phyloP scores from a whole-genome alignment of 2,113 vertebrate species.

The Laterallus jamaicensis region DNA sequence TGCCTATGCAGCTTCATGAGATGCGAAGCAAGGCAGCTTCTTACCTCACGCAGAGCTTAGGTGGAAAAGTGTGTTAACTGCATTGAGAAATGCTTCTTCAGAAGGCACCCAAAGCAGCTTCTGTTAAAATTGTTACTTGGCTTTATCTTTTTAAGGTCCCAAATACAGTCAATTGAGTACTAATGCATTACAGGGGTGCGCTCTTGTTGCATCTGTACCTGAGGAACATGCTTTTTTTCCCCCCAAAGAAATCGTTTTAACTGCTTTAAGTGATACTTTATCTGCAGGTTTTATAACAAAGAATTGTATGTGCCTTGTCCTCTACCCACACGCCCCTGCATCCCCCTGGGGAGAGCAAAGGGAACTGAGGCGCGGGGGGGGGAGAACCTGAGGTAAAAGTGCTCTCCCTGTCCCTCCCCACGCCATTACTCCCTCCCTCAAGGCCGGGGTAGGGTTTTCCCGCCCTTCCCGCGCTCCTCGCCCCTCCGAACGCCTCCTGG shows the following conservation, averaged over 20 bases:
- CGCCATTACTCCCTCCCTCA: rapidly evolving
- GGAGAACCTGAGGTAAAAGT: no score
- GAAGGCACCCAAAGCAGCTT: background rate
- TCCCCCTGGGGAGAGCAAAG: background rate
- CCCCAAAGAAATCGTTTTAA: background rate
- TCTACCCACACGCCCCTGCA: rapidly evolving
- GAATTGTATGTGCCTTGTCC: no score
- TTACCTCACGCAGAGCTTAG: background rate
- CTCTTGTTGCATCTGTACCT: background rate
- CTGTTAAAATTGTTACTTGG: background rate
- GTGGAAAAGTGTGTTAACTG: background rate
- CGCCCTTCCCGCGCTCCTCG: background rate
- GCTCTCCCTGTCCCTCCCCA: no score
- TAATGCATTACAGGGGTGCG: background rate
- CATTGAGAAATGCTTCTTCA: background rate
- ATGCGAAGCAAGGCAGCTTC: background rate
- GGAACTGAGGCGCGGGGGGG: no score
- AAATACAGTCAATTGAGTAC: background rate
- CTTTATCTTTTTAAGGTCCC: slow-evolving; percentile 8
- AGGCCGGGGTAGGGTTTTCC: background rate
- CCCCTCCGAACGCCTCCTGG: no score
- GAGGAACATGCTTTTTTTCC: background rate
- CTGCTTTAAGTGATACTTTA: background rate
- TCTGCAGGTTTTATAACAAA: background rate
- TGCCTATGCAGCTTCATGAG: background rate